Evolutionary conservation across 2,888 invertebrate species (phyloP), one percentile per base, ranked within the genome.

Genomic region (Galerucella calmariensis): DNA sequence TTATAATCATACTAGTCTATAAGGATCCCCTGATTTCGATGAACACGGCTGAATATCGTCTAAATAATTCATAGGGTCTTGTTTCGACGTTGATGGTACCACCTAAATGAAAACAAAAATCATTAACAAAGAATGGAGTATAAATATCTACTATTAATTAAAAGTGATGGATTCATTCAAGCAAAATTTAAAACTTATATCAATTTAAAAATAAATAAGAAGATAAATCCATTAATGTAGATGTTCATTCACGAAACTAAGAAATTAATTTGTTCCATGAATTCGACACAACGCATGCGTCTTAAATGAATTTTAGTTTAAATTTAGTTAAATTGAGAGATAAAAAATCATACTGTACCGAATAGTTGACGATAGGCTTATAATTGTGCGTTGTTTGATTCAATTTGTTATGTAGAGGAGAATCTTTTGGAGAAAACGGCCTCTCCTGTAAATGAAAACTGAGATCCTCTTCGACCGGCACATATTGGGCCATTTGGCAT

Each of bases 381-480:
- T 86, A 88, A 80, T 88, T 88, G 85, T 87, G 87, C 84, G 86
- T 85, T 72, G 85, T 86, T 83, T 87, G 87, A 80, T 86, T 87
- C 78, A 82, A 82, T 79, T 82, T 84, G 78, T 82, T 84, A 78
- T 86, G 86, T 74, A 86, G 84, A 0, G 86, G 86, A 51, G 86
- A 85, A 77, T 82, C 81, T 69, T 80, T 82, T 46, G 85, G 85
- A 72, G 86, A 87, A 73, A 77, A 81, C 81, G 83, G 88, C 72
- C 85, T 87, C 79, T 86, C 88, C 79, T 86, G 88, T 83, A 89
- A 88, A 85, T 89, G 89, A 79, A 90, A 88, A 85, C 91, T 91
- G 75, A 90, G 90, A 84, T 92, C 92, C 85, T 92, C 91, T 79
- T 90, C 90, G 75, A 92, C 91, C 75, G 90, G 91, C 79, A 90